phyloP scores from a whole-genome alignment of 1,140 invertebrate genomes.

The Marisa cornuarietis region DNA sequence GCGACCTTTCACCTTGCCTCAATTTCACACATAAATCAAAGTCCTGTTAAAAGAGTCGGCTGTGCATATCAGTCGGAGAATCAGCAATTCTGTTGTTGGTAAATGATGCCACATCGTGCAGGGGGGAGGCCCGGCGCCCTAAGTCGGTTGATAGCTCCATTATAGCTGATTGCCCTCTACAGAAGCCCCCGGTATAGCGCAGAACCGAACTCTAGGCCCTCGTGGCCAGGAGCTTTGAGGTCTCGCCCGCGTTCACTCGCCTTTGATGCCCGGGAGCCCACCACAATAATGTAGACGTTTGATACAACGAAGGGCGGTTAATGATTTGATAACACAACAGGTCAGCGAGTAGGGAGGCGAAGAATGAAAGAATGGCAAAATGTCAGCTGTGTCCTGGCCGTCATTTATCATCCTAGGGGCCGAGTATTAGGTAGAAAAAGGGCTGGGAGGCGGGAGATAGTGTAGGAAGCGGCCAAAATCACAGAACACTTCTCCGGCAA shows the following conservation, averaged over 20 bases:
- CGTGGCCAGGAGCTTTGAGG: too few species aligned
- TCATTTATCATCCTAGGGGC: neutral
- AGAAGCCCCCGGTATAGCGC: too few species aligned
- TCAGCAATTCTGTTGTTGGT: neutral
- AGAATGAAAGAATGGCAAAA: conserved; percentile 9
- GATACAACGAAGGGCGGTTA: neutral
- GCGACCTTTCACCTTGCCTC: neutral
- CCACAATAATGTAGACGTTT: neutral
- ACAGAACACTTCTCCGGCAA: too few species aligned
- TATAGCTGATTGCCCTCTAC: too few species aligned
- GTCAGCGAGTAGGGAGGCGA: neutral
- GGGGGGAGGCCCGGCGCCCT: too few species aligned
- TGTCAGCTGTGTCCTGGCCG: neutral
- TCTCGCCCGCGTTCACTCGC: too few species aligned
- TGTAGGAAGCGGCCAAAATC: too few species aligned
- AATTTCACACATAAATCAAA: conserved; percentile 17
- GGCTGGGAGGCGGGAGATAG: too few species aligned
- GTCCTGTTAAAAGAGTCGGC: neutral
- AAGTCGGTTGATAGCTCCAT: too few species aligned
- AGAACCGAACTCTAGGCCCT: too few species aligned
- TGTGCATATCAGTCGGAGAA: neutral
- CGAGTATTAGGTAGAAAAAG: neutral
- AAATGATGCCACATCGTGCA: neutral
- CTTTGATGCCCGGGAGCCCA: conserved; percentile 3
- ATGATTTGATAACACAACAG: conserved; percentile 20